phyloP scores from a whole-genome alignment of 2,888 invertebrate genomes.

The Nebria salina region DNA sequence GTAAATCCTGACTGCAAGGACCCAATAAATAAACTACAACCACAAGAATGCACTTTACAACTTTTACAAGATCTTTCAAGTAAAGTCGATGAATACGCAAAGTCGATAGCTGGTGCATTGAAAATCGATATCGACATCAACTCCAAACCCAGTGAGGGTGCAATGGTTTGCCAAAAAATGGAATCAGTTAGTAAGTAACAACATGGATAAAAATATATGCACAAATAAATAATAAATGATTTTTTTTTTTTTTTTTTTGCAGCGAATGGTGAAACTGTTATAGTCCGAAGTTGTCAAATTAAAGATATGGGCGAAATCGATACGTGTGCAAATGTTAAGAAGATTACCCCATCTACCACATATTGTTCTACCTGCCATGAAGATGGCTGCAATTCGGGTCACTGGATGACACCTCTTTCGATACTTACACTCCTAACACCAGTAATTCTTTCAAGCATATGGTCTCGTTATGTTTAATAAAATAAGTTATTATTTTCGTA shows the following conservation, averaged over 20 bases:
- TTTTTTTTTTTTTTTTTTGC: slow-evolving; percentile 50
- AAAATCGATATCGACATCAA: slow-evolving; percentile 32
- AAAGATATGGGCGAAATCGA: slow-evolving; percentile 56
- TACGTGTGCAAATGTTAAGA: slow-evolving; percentile 56
- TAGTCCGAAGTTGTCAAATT: slow-evolving; percentile 59
- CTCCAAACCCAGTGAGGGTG: not conserved
- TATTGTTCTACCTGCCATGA: slow-evolving; percentile 63
- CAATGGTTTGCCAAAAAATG: slow-evolving; percentile 32
- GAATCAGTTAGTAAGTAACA: slow-evolving; percentile 26
- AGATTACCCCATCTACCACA: slow-evolving; percentile 48
- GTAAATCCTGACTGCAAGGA: slow-evolving; percentile 25
- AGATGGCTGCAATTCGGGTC: slow-evolving; percentile 65
- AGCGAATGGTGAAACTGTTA: slow-evolving; percentile 56
- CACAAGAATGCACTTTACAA: slow-evolving; percentile 25
- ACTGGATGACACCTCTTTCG: slow-evolving; percentile 60
- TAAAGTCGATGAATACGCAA: slow-evolving; percentile 28
- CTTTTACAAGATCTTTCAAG: slow-evolving; percentile 2
- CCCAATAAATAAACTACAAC: slow-evolving; percentile 24
- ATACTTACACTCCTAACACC: slow-evolving; percentile 61
- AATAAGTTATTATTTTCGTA: slow-evolving; percentile 3
- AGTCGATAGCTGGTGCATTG: slow-evolving; percentile 28
- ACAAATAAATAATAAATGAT: not conserved
- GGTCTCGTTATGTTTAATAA: not conserved
- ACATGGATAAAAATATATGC: not conserved
- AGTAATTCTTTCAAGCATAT: slow-evolving; percentile 46